Evolutionary conservation across 2,888 invertebrate genomes (phyloP), one percentile per base, ranked within the genome.

Genomic region (Cyclophora albipunctata): DNA sequence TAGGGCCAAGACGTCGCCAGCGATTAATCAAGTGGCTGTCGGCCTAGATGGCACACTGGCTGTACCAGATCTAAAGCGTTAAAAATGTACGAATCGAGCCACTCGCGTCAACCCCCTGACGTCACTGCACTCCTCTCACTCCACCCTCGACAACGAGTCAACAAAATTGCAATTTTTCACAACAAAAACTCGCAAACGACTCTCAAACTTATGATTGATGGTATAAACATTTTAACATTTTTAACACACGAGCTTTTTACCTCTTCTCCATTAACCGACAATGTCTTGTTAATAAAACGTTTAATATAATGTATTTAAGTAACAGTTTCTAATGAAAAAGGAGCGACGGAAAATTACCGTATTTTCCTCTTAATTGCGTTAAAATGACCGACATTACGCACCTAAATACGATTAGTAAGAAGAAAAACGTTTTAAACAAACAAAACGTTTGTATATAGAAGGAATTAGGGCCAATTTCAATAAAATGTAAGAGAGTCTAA

Each of bases 1-100:
- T 71, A 74, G 59, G 46, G 57, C 52, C 57, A 61, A 62, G 60
- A 60, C 58, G 57, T 64, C 62, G 54, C 51, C 64, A 63, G 73
- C 78, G 80, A 85, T 85, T 84, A 84, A 85, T 86, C 85, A 84
- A 81, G 69, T 60, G 69, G 37, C 65, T 69, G 75, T 73, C 73
- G 69, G 59, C 62, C 59, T 67, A 67, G 70, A 71, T 66, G 62
- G 64, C 66, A 63, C 58, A 63, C 67, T 62, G 64, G 61, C 45
- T 52, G 53, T 61, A 53, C 58, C 53, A 59, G 54, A 58, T 58
- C 58, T 56, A 46, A 40, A 50, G 47, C 54, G 56, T 67, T 69
- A 66, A 72, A 72, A 74, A 73, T 68, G 62, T 62, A 63, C 48
- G 49, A 58, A 51, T 54, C 54, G 55, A 59, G 34, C 34, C 4